Evolutionary conservation across 2,113 vertebrate species (phyloP), one percentile per base, ranked within the genome.

Genomic region (Nipponia nippon): DNA sequence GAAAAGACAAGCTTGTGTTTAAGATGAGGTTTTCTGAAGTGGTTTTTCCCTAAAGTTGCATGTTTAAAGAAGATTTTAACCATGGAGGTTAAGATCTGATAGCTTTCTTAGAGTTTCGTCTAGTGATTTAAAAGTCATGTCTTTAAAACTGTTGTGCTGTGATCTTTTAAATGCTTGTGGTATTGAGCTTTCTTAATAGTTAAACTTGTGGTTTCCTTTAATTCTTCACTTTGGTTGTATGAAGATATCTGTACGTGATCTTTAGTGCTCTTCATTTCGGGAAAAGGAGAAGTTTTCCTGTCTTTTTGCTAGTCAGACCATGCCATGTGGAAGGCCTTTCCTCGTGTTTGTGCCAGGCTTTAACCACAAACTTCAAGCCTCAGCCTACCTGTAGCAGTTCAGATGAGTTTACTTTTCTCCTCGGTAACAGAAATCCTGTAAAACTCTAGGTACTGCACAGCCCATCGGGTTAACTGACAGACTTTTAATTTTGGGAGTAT

Each of bases 91-190:
- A 72, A 86, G 66, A 83, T n/a, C 53, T 26, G 49, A 73, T 88
- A 69, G 23, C 34, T 76, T 13, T 82, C 22, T 27, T 11, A 29
- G 36, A 67, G 34, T 88, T 96, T 88, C 80, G 40, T 36, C 29
- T 77, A 46, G 42, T 42, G 46, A 93, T 89, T 88, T 93, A 59
- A 80, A 85, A 92, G 66, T 18, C 30, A 49, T 42, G 17, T 53
- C 27, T 94, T 89, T 61, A 79, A 69, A 85, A 46, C 36, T 61
- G 44, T 72, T 83, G 16, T 83, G 58, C 62, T 89, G 27, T 88
- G 85, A 73, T 94, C 58, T 94, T 69, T 78, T 92, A 94, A 92
- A 83, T 94, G 72, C 53, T 88, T 93, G 79, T 91, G 59, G 55
- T 87, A 77, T 76, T 83, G 76, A 92, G 71, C 72, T 84, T 94